phyloP scores from a whole-genome alignment of 2,113 vertebrate species.

The Lutjanus erythropterus region DNA sequence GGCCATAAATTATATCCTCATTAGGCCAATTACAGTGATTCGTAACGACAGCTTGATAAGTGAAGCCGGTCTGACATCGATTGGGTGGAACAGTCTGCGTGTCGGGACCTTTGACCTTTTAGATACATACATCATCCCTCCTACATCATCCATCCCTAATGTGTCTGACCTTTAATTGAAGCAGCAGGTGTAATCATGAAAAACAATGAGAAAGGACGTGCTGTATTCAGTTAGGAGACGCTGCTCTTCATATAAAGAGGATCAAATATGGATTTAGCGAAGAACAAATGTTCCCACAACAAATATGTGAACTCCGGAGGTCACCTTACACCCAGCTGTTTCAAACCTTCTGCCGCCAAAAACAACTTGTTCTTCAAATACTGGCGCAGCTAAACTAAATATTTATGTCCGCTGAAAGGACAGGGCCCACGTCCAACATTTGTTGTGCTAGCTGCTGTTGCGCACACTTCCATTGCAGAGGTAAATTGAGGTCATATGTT shows the following conservation, averaged over 20 bases:
- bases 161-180: background rate
- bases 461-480: slow-evolving; percentile 44
- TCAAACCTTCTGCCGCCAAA: slow-evolving; percentile 41
- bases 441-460: slow-evolving; percentile 46
- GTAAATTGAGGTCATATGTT: slow-evolving; percentile 71
- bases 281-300: slow-evolving; percentile 24
- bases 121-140: background rate
- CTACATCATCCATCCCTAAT: background rate
- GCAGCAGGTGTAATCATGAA: background rate
- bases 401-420: slow-evolving; percentile 61
- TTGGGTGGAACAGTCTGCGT: background rate
- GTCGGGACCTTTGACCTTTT: background rate
- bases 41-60: background rate
- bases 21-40: background rate
- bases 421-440: slow-evolving; percentile 44
- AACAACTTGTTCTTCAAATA: slow-evolving; percentile 50
- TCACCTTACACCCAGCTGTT: slow-evolving; percentile 58
- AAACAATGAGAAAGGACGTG: too few relatives aligned
- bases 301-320: slow-evolving; percentile 50
- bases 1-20: background rate
- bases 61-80: background rate
- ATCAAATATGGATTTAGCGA: background rate
- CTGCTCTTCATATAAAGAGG: background rate
- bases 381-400: slow-evolving; percentile 52
- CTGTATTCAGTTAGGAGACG: background rate